These are phyloP conservation scores for Myripristis jacobus DNA, from an alignment of 2,797 vertebrate species.

Conservation along the genomic window DNA sequence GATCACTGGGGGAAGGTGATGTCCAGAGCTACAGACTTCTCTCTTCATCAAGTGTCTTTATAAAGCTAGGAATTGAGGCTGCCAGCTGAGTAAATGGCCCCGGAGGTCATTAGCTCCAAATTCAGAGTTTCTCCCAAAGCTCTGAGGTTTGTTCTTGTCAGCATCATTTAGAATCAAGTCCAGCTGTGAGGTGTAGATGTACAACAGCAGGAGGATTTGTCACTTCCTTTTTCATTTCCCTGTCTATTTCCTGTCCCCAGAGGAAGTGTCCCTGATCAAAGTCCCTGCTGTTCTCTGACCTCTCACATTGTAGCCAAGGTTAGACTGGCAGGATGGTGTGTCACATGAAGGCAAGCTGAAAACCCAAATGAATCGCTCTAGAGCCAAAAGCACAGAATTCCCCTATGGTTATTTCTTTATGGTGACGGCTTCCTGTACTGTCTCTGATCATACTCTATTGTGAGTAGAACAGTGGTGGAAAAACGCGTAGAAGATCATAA, in stretches of 20 bases:
- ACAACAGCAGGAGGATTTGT: slow-evolving; percentile 34
- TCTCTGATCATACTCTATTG: slow-evolving; percentile 11
- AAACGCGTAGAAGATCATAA: slow-evolving; percentile 19
- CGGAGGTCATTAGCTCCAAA: slow-evolving; percentile 18
- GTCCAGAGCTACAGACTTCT: slow-evolving; percentile 29
- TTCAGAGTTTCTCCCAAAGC: slow-evolving; percentile 9
- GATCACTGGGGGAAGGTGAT: slow-evolving; percentile 33
- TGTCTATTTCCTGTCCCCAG: slow-evolving; percentile 65
- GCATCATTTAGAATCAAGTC: slow-evolving; percentile 35
- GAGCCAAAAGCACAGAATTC: background rate
- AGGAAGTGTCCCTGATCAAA: slow-evolving; percentile 65
- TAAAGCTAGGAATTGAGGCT: slow-evolving; percentile 16
- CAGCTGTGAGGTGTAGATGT: slow-evolving; percentile 35
- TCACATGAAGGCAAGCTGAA: slow-evolving; percentile 6
- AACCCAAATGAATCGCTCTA: background rate
- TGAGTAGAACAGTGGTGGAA: slow-evolving; percentile 23
- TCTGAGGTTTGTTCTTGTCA: slow-evolving; percentile 46
- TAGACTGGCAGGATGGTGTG: slow-evolving; percentile 47
- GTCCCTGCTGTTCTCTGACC: slow-evolving; percentile 67
- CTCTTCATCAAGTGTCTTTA: slow-evolving; percentile 42
- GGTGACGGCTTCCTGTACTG: slow-evolving; percentile 23
- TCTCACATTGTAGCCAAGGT: slow-evolving; percentile 56
- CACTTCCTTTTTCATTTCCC: slow-evolving; percentile 59
- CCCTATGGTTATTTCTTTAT: background rate
- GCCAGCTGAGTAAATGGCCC: background rate